Base-by-base conservation (phyloP, 1,140 invertebrate genomes). In the Drosophila tropicalis region DNA sequence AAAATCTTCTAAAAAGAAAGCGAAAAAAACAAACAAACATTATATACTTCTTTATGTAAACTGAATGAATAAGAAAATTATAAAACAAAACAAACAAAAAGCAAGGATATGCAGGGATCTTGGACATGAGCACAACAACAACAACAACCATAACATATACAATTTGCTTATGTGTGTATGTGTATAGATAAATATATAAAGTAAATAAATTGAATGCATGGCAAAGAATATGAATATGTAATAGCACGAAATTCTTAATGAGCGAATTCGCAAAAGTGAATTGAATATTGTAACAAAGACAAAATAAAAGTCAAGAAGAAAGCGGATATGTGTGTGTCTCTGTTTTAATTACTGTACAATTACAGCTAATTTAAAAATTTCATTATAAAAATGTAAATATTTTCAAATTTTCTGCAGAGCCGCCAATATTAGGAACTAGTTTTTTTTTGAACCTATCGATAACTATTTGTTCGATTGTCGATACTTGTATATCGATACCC, bases 251-350 rank as follows among this genome's bases (percentile, higher is more conserved):
- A 19, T 51, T 4, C 10, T 22, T 51, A 51, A 5, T 29, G 17
- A 51, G 9, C 44, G 44, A 51, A 22, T 51, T 51, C 22, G 44
- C 44, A 51, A 51, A 51, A 22, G 44, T 51, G 44, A 51, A 51
- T 51, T 51, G 44, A 51, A 51, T 51, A 51, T 51, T 51, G 44
- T 51, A 51, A 51, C 44, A 51, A 51, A 51, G 19, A 5, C 29
- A 29, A 19, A 51, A 51, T 51, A 51, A 51, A 51, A 22, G 44
- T 51, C 44, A 51, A 51, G 44, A 51, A 51, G 44, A 51, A 51
- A 51, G 44, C 44, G 44, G 44, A 51, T 22, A 22, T 22, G 17
- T 51, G 44, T 51, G 15, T 47, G 9, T 9, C 2, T 44, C 7
- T 17, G 10, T 12, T 39, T 6, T 6, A 5, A 0, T 29, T 29